These are phyloP conservation scores for Pelecanoides urinatrix DNA, from an alignment of 2,113 vertebrate species.

Conservation along the genomic window DNA sequence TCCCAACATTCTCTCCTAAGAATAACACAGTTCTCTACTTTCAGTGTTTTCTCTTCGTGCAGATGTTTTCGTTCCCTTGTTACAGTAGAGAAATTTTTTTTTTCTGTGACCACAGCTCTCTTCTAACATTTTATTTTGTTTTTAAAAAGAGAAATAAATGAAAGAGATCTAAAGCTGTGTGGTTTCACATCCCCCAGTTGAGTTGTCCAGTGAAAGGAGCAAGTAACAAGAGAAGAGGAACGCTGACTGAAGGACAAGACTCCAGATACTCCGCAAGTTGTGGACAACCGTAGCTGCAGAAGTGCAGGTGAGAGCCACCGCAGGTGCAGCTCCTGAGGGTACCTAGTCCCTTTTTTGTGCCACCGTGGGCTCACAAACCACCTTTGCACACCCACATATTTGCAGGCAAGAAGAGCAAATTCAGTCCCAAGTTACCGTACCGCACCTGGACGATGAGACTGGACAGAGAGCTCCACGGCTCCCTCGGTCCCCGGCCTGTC, in stretches of 20 bases:
- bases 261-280: neutral
- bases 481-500: rapidly evolving
- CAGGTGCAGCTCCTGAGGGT: neutral
- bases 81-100: neutral
- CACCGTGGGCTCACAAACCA: neutral
- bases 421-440: neutral
- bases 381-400: neutral
- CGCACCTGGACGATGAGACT: neutral
- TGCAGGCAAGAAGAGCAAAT: neutral
- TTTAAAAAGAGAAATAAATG: slow-evolving; percentile 15
- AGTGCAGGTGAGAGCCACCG: neutral
- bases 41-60: slow-evolving; percentile 21
- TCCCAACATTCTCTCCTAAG: slow-evolving; percentile 49
- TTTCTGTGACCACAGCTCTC: neutral
- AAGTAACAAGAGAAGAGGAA: neutral
- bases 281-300: neutral
- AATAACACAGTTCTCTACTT: slow-evolving; percentile 54
- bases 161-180: neutral
- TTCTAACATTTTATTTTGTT: slow-evolving; percentile 8
- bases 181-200: neutral
- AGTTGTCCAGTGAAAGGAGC: neutral
- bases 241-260: neutral
- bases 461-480: neutral
- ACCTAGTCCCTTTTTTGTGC: neutral
- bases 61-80: slow-evolving; percentile 41